Conservation (phyloP, 1,140 invertebrate species). For the Anagrus nilaparvatae region DNA sequence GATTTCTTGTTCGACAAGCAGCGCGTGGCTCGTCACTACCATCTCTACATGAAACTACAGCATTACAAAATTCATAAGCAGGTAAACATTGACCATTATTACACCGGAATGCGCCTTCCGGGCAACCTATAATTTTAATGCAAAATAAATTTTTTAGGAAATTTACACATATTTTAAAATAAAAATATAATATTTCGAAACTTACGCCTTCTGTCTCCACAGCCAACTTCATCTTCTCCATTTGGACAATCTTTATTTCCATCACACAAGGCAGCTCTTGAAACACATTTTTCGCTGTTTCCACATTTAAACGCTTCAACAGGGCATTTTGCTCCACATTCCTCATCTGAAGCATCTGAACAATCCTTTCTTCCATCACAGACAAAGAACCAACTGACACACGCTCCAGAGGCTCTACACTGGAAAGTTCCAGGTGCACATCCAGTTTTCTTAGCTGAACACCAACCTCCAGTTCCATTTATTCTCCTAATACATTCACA, state of each 20-base stretch:
- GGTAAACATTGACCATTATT: slow-evolving; percentile 74
- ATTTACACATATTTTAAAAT: background rate
- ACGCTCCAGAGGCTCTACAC: slow-evolving; percentile 70
- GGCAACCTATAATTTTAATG: slow-evolving; percentile 45
- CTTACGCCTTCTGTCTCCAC: slow-evolving; percentile 48
- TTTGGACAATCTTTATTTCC: slow-evolving; percentile 65
- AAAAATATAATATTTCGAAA: slow-evolving; percentile 1
- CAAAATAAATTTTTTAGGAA: slow-evolving; percentile 4
- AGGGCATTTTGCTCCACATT: slow-evolving; percentile 47
- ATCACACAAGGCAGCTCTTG: slow-evolving; percentile 65
- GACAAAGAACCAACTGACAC: slow-evolving; percentile 85
- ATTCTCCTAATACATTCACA: slow-evolving; percentile 62
- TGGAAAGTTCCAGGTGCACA: slow-evolving; percentile 76
- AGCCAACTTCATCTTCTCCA: slow-evolving; percentile 71
- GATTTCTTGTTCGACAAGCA: slow-evolving; percentile 50
- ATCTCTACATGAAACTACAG: slow-evolving; percentile 73
- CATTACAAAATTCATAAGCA: slow-evolving; percentile 84
- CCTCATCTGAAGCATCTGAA: slow-evolving; percentile 74
- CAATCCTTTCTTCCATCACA: slow-evolving; percentile 89
- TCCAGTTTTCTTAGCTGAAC: slow-evolving; percentile 60
- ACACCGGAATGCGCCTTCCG: slow-evolving; percentile 71
- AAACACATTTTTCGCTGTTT: slow-evolving; percentile 60
- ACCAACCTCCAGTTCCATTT: slow-evolving; percentile 43
- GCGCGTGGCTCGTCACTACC: slow-evolving; percentile 72
- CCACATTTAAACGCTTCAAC: slow-evolving; percentile 56